Evolutionary conservation across 2,888 invertebrate genomes (phyloP).

Genomic region (Mesorhabditis belari): DNA sequence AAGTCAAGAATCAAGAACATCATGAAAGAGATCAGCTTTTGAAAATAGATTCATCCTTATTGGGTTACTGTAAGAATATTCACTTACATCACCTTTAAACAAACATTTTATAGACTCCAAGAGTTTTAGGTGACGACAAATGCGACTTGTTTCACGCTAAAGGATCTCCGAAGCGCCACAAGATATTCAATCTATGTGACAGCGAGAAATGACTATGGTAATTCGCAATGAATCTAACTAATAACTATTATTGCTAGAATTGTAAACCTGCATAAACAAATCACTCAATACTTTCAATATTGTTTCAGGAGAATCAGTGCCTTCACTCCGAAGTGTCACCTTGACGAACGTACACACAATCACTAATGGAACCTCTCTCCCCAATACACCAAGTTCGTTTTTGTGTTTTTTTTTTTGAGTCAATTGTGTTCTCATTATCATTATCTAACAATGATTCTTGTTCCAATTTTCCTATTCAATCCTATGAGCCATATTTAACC

Average conservation of each 20-base stretch:
- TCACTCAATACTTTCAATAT: too few species aligned
- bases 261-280: too few species aligned
- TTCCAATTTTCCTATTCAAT: too few species aligned
- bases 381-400: slow-evolving; percentile 21
- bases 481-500: too few species aligned
- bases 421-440: too few species aligned
- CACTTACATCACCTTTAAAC: neutral
- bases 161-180: slow-evolving; percentile 65
- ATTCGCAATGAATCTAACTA: neutral
- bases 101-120: neutral
- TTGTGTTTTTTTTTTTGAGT: neutral
- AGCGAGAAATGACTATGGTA: slow-evolving; percentile 69
- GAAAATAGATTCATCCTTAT: too few species aligned
- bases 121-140: slow-evolving; percentile 63
- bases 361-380: slow-evolving; percentile 18
- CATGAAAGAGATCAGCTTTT: too few species aligned
- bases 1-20: too few species aligned
- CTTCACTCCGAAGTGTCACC: slow-evolving; percentile 28
- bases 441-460: too few species aligned
- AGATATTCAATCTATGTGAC: slow-evolving; percentile 76
- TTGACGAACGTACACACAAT: slow-evolving; percentile 30
- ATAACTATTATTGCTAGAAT: neutral
- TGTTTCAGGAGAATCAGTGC: slow-evolving; percentile 15
- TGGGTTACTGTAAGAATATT: too few species aligned
- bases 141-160: slow-evolving; percentile 62